phyloP scores from a whole-genome alignment of 2,797 vertebrate species.

The Rhinichthys osculus region DNA sequence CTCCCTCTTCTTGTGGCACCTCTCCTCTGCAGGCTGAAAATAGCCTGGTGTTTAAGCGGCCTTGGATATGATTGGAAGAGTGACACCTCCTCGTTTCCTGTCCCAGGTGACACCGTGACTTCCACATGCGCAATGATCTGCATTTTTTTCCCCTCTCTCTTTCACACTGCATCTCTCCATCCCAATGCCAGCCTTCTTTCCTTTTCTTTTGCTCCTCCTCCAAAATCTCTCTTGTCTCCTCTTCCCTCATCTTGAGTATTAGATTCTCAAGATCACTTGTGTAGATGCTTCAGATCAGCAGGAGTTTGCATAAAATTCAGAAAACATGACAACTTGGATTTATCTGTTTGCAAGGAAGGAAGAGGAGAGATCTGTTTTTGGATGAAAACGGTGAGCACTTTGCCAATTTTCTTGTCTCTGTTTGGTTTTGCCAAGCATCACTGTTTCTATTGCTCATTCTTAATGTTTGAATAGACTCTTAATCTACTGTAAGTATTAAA shows the following conservation, averaged over 20 bases:
- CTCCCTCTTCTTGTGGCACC: conserved; percentile 7
- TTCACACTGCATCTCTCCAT: not conserved
- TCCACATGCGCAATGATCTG: conserved; percentile 30
- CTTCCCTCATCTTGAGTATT: conserved; percentile 17
- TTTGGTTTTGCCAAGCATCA: conserved; percentile 9
- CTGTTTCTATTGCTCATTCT: not conserved
- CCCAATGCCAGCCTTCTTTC: not conserved
- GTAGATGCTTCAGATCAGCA: conserved; percentile 1
- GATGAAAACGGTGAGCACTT: conserved; percentile 38
- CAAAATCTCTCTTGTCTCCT: not conserved
- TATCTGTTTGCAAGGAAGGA: conserved; percentile 9
- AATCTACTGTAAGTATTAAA: not conserved
- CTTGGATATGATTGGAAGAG: conserved; percentile 37
- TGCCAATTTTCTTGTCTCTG: conserved; percentile 18
- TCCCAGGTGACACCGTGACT: conserved; percentile 47
- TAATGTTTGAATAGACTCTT: not conserved
- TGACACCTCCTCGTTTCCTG: conserved; percentile 47
- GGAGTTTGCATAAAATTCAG: conserved; percentile 1
- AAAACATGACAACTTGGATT: conserved; percentile 31
- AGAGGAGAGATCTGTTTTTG: conserved; percentile 19
- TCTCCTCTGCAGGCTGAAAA: conserved; percentile 38
- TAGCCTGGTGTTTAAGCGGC: conserved; percentile 32
- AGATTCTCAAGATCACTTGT: conserved; percentile 11
- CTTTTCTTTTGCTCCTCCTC: conserved; percentile 5
- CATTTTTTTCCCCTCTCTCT: not conserved